Evolutionary conservation across 2,888 invertebrate genomes (phyloP), one percentile per base, ranked within the genome.

Genomic region (Chrysina gloriosa): DNA sequence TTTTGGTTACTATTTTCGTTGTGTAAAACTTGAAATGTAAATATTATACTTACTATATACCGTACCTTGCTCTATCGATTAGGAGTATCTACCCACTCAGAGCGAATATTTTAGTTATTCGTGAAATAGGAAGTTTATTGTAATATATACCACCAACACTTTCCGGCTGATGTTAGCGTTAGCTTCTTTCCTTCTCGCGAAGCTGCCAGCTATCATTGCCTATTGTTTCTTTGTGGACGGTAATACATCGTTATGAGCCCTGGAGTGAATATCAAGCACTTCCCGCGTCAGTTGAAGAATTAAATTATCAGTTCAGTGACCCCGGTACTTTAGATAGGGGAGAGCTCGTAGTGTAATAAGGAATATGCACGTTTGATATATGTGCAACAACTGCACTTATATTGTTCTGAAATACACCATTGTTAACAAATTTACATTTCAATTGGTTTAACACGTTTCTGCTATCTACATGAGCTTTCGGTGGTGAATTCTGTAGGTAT

Each of bases 221-320:
- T 54, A 65, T 65, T 65, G 65, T 65, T 54, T 31, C 54, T 23
- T 31, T 34, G 48, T 47, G 54, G 45, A 45, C 56, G 23, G 29
- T 54, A 31, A 65, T 56, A 56, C 56, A 45, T 45, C 45, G 65
- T 65, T 65, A 65, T 63, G 61, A 63, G 63, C 63, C 52, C 54
- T 39, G 63, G 56, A 76, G 76, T 75, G 75, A 74, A 77, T 76
- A 74, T 72, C 70, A 71, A 70, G 73, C 74, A 76, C 75, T 76
- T 77, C 77, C 78, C 77, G 75, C 70, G 72, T 70, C 73, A 76
- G 74, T 77, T 74, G 74, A 77, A 76, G 78, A 79, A 79, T 79
- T 76, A 74, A 78, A 79, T 79, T 79, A 79, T 78, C 77, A 78
- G 79, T 79, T 77, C 78, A 74, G 73, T 75, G 78, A 78, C 77